Base-by-base conservation (phyloP, 2,113 vertebrate species). In the Peromyscus californicus region DNA sequence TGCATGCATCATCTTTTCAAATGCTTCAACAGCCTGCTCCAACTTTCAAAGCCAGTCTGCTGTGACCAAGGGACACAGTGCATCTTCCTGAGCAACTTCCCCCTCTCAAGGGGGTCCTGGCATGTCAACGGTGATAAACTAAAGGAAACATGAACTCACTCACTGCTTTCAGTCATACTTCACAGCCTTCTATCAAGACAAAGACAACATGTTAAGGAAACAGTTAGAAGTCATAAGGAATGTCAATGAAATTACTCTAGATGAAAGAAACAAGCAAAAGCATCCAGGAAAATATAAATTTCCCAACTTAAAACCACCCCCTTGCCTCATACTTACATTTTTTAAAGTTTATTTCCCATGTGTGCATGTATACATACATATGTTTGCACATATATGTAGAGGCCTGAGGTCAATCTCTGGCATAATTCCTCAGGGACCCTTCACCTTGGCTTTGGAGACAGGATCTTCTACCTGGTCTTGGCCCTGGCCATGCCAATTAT, bases 121-220 rank as follows among this genome's bases (percentile, higher is more conserved):
- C 97, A 98, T 97, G 98, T 97, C 92, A 69, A 95, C 84, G 95
- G 96, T 95, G 97, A 98, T 93, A 92, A 95, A 93, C 98, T 95
- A 98, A 97, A 98, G 98, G 98, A 98, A 98, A 98, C 96, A 97
- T 95, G 96, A 98, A 95, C 98, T 98, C 98, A 97, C 97, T 97
- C 93, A 89, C 96, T 97, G 87, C 98, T 97, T 98, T 98, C 98
- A 98, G 98, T 97, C 98, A 97, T 97, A 97, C 94, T 98, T 95
- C 93, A 96, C 90, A 76, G 95, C 96, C 97, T 97, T 97, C 98
- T 98, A 98, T 97, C 67, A 59, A 97, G 82, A 72, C 87, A 88
- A 96, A 87, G 97, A 97, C 95, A 97, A 97, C 91, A 97, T n/a
- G 72, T 36, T 45, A 96, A 96, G 94, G 92, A 93, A 39, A 74